A percentile compares a stretch with the other conserved stretches of the same genome.
Conservation (phyloP, 2,797 vertebrate genomes). For the Acrossocheilus fasciatus region DNA sequence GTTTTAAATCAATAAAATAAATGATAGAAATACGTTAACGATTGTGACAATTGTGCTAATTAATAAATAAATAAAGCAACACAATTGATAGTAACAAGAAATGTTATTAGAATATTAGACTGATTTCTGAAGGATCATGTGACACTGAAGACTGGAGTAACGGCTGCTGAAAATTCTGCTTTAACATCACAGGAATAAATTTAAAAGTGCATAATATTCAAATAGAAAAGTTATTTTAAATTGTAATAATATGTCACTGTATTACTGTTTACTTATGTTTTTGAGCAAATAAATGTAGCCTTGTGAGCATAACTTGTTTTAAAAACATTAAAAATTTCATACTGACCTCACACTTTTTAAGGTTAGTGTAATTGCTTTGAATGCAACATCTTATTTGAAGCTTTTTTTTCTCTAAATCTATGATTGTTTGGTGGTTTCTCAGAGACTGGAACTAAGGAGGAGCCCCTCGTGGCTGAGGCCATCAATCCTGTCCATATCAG, state of each 20-base stretch:
- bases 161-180: not conserved
- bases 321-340: not conserved
- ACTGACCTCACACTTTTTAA: not conserved
- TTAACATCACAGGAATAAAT: too few relatives aligned
- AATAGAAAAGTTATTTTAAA: not conserved
- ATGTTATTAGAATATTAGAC: not conserved
- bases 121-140: not conserved
- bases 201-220: too few relatives aligned
- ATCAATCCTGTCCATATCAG: constrained; percentile 86
- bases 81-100: not conserved
- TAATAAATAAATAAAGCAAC: not conserved
- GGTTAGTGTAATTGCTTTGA: not conserved
- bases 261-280: not conserved
- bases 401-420: not conserved
- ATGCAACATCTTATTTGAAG: not conserved
- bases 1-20: not conserved
- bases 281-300: not conserved
- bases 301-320: not conserved
- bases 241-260: not conserved
- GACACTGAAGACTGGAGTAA: not conserved
- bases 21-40: too few relatives aligned
- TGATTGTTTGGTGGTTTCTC: not conserved
- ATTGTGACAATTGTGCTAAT: too few relatives aligned
- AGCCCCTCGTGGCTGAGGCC: constrained; percentile 83
- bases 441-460: constrained; percentile 91